A percentile compares a stretch with the other conserved stretches of the same genome.
Conservation (phyloP, 2,888 invertebrate species). For the Watsonalla binaria region DNA sequence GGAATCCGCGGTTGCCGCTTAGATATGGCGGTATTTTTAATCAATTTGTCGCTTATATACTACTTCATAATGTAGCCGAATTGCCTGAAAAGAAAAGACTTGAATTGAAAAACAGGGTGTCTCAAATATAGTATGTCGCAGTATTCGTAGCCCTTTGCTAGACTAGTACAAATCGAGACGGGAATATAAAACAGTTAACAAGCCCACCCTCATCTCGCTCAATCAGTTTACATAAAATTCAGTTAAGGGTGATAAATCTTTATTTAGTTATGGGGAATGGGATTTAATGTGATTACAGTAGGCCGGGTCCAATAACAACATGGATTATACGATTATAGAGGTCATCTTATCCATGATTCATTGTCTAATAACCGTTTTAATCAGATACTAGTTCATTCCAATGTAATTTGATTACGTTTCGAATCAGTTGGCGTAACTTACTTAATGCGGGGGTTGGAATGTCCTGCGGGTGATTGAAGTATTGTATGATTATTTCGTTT, state of each 20-base stretch:
- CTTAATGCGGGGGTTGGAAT: neutral
- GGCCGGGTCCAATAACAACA: slow-evolving; percentile 49
- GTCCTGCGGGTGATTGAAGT: neutral
- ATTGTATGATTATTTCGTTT: no score
- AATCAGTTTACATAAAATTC: slow-evolving; percentile 69
- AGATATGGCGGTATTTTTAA: no score
- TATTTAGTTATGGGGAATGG: slow-evolving; percentile 54
- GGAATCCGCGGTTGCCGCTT: no score
- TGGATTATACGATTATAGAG: slow-evolving; percentile 57
- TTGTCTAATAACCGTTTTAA: slow-evolving; percentile 33
- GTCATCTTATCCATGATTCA: slow-evolving; percentile 51
- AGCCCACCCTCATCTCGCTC: slow-evolving; percentile 52
- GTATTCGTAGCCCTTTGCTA: slow-evolving; percentile 17
- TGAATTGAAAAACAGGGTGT: no score
- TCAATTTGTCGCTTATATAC: no score
- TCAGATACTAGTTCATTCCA: slow-evolving; percentile 16
- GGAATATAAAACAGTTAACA: slow-evolving; percentile 54
- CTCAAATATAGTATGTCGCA: slow-evolving; percentile 1
- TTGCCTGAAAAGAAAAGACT: no score
- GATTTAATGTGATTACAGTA: slow-evolving; percentile 60
- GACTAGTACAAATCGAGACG: slow-evolving; percentile 29
- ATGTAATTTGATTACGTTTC: neutral
- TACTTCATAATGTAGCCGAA: no score
- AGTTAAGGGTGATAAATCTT: slow-evolving; percentile 74
- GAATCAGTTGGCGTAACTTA: neutral